Conservation (phyloP, 2,113 vertebrate species). For the Phasianus colchicus region DNA sequence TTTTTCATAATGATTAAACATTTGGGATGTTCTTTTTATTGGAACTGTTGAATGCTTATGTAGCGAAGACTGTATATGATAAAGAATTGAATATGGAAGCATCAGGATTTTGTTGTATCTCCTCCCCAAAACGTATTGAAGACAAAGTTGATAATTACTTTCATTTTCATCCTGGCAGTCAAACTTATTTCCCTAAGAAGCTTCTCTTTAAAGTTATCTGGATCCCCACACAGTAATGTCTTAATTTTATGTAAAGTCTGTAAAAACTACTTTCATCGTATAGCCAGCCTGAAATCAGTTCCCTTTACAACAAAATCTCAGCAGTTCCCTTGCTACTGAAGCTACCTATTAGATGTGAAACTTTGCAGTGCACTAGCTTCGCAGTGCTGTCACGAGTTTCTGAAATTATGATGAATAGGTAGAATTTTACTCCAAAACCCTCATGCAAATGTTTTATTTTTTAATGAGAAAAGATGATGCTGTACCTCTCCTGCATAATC, state of each 20-base stretch:
- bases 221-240: background rate
- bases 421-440: background rate
- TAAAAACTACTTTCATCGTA: slow-evolving; percentile 21
- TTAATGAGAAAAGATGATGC: slow-evolving; percentile 32
- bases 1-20: slow-evolving; percentile 73
- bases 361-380: background rate
- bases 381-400: background rate
- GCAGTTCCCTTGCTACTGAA: background rate
- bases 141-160: background rate
- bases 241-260: background rate
- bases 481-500: background rate
- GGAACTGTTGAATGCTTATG: slow-evolving; percentile 39
- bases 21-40: slow-evolving; percentile 56
- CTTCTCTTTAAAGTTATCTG: slow-evolving; percentile 52
- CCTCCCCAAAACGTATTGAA: slow-evolving; percentile 12
- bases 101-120: slow-evolving; percentile 12
- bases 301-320: background rate
- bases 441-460: slow-evolving; percentile 18
- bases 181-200: slow-evolving; percentile 47
- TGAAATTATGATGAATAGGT: slow-evolving; percentile 28
- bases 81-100: slow-evolving; percentile 33
- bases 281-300: background rate
- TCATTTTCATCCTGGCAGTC: background rate
- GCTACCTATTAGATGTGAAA: slow-evolving; percentile 9
- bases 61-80: slow-evolving; percentile 36